Evolutionary conservation across 2,113 vertebrate species (phyloP).

Genomic region (Phyllostomus discolor): DNA sequence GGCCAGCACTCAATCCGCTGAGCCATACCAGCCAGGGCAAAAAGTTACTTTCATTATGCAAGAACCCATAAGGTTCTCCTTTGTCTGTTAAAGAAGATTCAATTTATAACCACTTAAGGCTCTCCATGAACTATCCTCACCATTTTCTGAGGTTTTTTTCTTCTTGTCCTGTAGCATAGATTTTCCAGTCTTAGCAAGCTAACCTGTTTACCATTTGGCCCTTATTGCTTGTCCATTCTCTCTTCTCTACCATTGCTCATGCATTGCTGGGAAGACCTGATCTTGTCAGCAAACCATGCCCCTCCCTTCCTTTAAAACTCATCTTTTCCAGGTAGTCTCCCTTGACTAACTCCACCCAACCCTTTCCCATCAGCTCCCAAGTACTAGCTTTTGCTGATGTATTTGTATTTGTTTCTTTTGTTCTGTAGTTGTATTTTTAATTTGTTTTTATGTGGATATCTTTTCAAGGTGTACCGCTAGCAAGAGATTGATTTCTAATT

Average conservation of each 20-base stretch:
- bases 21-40: too few species aligned
- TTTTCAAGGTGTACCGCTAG: not conserved
- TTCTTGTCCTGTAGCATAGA: not conserved
- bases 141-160: conserved; percentile 3
- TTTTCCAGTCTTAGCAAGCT: not conserved
- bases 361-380: not conserved
- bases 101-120: conserved; percentile 16
- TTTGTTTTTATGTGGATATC: not conserved
- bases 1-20: too few species aligned
- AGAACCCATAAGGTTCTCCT: not conserved
- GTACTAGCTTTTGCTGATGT: conserved; percentile 14
- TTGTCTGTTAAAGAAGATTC: conserved; percentile 17
- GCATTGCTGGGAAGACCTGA: not conserved
- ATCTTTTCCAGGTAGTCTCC: conserved; percentile 32
- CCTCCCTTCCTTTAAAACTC: conserved; percentile 36
- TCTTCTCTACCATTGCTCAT: not conserved
- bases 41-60: conserved; percentile 4
- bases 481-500: not conserved
- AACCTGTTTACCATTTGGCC: not conserved
- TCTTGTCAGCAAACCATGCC: not conserved
- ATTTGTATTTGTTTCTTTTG: not conserved
- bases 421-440: not conserved
- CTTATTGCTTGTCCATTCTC: conserved; percentile 3
- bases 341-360: conserved; percentile 19
- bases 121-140: not conserved